phyloP scores from a whole-genome alignment of 2,113 vertebrate species.

The Cromileptes altivelis region DNA sequence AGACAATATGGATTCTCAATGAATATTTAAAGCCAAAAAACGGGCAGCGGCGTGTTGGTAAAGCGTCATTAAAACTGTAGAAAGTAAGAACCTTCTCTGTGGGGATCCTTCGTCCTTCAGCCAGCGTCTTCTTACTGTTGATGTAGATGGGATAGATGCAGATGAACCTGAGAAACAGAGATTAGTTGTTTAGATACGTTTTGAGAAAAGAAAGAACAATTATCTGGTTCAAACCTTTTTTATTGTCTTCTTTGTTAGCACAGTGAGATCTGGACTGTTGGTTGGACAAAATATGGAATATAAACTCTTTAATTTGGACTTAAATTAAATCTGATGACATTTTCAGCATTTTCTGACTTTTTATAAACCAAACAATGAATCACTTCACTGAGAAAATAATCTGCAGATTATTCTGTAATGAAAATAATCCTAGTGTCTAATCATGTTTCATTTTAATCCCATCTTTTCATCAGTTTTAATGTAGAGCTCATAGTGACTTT shows the following conservation, averaged over 20 bases:
- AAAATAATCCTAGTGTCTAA: background rate
- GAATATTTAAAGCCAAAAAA: too few species aligned
- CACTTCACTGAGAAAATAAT: too few species aligned
- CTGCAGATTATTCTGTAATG: background rate
- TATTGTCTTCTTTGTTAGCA: too few species aligned
- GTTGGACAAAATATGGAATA: too few species aligned
- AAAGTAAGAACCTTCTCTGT: slow-evolving; percentile 87
- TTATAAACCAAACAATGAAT: too few species aligned
- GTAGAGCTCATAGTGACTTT: background rate
- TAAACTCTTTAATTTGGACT: too few species aligned
- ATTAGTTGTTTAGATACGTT: background rate
- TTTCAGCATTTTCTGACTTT: too few species aligned
- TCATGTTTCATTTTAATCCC: background rate
- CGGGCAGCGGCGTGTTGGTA: background rate
- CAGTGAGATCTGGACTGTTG: too few species aligned
- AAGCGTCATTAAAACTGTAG: background rate
- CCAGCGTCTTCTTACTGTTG: slow-evolving; percentile 98
- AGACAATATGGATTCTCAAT: too few species aligned
- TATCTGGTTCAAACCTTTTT: too few species aligned
- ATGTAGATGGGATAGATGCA: slow-evolving; percentile 96
- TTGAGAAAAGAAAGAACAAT: background rate
- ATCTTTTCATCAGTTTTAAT: background rate
- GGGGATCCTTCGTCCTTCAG: slow-evolving; percentile 94
- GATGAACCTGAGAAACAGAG: slow-evolving; percentile 86
- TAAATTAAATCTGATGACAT: too few species aligned